Percentiles rank a stretch among this genome's conserved stretches.
Evolutionary conservation across 2,888 invertebrate species (phyloP).

Genomic region (Cephus pygmeus): DNA sequence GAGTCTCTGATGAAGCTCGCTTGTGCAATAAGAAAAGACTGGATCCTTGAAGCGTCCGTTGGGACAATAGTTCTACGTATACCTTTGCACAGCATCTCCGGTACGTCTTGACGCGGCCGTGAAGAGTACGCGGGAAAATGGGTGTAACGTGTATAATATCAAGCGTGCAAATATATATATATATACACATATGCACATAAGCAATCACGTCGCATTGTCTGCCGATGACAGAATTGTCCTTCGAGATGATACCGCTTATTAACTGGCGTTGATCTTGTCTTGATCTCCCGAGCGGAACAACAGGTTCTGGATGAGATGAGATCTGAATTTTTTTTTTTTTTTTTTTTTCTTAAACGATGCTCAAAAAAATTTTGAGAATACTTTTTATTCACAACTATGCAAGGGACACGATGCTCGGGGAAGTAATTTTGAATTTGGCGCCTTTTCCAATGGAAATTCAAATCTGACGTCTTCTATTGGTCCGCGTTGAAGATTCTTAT

Average conservation of each 20-base stretch:
- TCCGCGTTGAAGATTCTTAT: not conserved
- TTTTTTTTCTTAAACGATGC: not conserved
- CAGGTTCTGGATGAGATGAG: not conserved
- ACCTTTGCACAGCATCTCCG: not conserved
- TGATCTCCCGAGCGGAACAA: not conserved
- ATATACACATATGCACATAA: not conserved
- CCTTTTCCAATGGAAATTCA: not conserved
- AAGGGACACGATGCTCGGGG: not conserved
- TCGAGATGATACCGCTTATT: conserved; percentile 17
- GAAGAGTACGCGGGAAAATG: not conserved
- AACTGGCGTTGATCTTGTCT: not conserved
- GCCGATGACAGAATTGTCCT: conserved; percentile 33
- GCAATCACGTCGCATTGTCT: conserved; percentile 33
- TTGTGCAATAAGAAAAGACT: conserved; percentile 8
- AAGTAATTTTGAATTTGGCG: not conserved
- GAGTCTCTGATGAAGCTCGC: conserved; percentile 13
- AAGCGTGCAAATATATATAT: not conserved
- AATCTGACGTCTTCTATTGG: not conserved
- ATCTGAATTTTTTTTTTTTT: not conserved
- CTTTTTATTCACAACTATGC: not conserved
- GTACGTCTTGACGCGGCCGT: not conserved
- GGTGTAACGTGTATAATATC: not conserved
- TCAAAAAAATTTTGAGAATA: not conserved
- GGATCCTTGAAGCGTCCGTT: conserved; percentile 34
- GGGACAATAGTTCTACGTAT: conserved; percentile 6